Base-by-base conservation (phyloP, 2,797 vertebrate species). In the Prunella strophiata region DNA sequence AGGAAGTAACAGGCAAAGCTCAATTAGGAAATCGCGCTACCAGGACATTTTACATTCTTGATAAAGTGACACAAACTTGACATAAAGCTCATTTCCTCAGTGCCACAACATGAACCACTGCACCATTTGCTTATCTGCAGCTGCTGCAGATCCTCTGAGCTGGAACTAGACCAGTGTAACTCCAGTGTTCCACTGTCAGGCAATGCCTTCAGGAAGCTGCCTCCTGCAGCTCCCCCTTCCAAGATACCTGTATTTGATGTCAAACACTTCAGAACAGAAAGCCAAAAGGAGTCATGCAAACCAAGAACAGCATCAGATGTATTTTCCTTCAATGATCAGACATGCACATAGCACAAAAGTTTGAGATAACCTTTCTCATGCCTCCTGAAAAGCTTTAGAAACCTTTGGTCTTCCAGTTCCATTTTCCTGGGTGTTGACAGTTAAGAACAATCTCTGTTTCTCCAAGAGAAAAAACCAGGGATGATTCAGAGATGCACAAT, bases 401-500 rank as follows among this genome's bases (percentile, higher is more conserved):
- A 40, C 26, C 57, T 75, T 72, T 2, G 2, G 30, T 61, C 73
- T 40, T 63, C 15, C 18, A 1, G 0, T 20, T 92, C 66, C 11
- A 0, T 42, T 48, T 85, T 55, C 26, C 59, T 63, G 34, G 29
- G 34, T 45, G 79, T 45, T 88, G 50, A 82, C 30, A 72, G 74
- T 73, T 52, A 79, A 73, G 73, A 84, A 30, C 18, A 52, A 55
- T 8, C 54, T 57, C 59, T 27, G n/a, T 40, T 82, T 78, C 36
- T 88, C 36, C 73, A 84, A 58, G n/a, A 30, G 15, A 67, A 84
- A 45, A 80, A 59, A 43, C 3, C 78, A 18, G 52, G 77, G 51
- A 80, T 89, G 91, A 94, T 92, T 91, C 67, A 89, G 42, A 94
- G 54, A 23, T 38, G n/a, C 13, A 91, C 36, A 59, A 68, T 71